phyloP scores from a whole-genome alignment of 64 coral and sea anemone genomes.

The Pachyseris speciosa region DNA sequence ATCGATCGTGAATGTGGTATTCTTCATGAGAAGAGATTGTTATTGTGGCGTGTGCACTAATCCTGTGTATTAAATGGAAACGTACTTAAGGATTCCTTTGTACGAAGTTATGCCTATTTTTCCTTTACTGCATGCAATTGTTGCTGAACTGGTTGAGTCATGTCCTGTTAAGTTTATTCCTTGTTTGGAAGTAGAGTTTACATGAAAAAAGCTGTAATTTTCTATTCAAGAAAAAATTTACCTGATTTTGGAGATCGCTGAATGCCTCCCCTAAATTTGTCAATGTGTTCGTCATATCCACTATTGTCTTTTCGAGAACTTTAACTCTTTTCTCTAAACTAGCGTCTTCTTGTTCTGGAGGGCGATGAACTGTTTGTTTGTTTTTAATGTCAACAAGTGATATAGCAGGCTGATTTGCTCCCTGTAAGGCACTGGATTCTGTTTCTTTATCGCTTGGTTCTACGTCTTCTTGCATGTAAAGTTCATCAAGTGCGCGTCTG shows the following conservation, averaged over 20 bases:
- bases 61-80: too few species aligned
- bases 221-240: neutral
- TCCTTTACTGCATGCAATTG: too few species aligned
- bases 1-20: too few species aligned
- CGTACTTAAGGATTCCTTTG: too few species aligned
- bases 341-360: neutral
- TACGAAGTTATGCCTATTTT: too few species aligned
- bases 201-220: too few species aligned
- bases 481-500: slow-evolving; percentile 27
- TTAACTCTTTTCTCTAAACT: slow-evolving; percentile 25
- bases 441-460: neutral
- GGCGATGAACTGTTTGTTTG: neutral
- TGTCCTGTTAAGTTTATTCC: too few species aligned
- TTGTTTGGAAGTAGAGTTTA: too few species aligned
- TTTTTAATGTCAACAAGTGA: neutral
- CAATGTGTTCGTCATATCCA: neutral
- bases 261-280: neutral
- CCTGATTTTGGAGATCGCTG: slow-evolving; percentile 9
- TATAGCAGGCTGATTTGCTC: neutral
- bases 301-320: slow-evolving; percentile 10
- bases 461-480: neutral
- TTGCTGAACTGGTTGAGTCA: too few species aligned
- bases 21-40: too few species aligned
- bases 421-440: neutral
- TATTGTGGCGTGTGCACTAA: too few species aligned